Evolutionary conservation across 2,113 vertebrate species (phyloP).

Genomic region (Syrmaticus mikado): DNA sequence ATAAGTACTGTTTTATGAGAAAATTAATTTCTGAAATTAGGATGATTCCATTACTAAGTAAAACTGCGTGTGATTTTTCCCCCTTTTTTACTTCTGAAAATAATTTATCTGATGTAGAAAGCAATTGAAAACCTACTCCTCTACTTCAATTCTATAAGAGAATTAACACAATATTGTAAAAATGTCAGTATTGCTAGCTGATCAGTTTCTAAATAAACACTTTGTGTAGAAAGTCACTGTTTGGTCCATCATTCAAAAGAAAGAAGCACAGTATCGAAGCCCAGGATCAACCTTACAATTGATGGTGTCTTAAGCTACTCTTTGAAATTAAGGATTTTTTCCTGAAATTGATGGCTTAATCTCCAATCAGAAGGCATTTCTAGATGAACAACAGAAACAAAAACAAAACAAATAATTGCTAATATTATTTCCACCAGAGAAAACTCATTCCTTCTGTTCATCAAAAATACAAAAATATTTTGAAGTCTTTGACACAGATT

Average conservation of each 20-base stretch:
- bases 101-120: background rate
- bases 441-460: background rate
- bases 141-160: background rate
- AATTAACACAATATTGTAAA: background rate
- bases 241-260: background rate
- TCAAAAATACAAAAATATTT: background rate
- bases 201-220: background rate
- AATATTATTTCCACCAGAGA: background rate
- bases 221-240: background rate
- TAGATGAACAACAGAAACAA: background rate
- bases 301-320: slow-evolving; percentile 21
- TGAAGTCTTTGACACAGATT: background rate
- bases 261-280: slow-evolving; percentile 20
- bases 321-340: slow-evolving; percentile 10
- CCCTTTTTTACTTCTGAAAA: background rate
- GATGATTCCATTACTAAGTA: background rate
- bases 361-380: background rate
- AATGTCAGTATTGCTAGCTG: background rate
- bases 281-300: slow-evolving; percentile 46
- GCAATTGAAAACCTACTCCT: background rate
- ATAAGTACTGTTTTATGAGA: background rate
- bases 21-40: background rate
- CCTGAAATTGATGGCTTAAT: slow-evolving; percentile 29
- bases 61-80: background rate
- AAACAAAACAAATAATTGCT: background rate